A percentile compares a stretch with the other conserved stretches of the same genome.
phyloP scores from a whole-genome alignment of 2,797 vertebrate species.

The Thamnophis elegans region DNA sequence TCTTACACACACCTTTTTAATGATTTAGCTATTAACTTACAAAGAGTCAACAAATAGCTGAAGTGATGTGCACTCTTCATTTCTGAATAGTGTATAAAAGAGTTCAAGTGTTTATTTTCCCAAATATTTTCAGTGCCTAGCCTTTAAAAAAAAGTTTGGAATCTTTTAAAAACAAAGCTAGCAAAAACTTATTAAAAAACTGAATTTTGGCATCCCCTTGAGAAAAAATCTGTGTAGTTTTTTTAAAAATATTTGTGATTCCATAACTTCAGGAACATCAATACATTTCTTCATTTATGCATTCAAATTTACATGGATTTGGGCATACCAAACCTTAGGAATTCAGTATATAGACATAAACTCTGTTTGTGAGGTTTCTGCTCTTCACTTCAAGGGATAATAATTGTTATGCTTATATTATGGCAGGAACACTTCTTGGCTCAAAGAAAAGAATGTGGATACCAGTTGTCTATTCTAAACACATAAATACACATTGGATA shows the following conservation, averaged over 20 bases:
- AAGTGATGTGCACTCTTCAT: not conserved
- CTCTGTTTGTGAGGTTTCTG: not conserved
- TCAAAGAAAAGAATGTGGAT: not conserved
- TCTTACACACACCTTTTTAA: not conserved
- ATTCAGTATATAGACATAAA: not conserved
- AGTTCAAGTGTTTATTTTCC: not conserved
- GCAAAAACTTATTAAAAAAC: not conserved
- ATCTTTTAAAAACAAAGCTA: not conserved
- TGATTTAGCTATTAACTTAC: slow-evolving; percentile 9
- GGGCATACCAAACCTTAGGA: not conserved
- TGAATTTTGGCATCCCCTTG: not conserved
- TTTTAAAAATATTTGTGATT: not conserved
- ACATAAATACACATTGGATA: not conserved
- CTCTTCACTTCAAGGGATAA: not conserved
- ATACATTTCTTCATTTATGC: not conserved
- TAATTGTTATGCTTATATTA: not conserved
- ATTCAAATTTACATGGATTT: not conserved
- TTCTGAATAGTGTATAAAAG: not conserved
- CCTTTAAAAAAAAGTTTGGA: not conserved
- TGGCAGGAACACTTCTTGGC: not conserved
- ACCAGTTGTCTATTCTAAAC: not conserved
- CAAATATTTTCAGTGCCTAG: not conserved
- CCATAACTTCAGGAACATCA: not conserved
- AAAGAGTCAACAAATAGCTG: not conserved
- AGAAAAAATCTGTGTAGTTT: not conserved